Evolutionary conservation across 2,797 vertebrate species (phyloP), one percentile per base, ranked within the genome.

Genomic region (Sardinella longiceps): DNA sequence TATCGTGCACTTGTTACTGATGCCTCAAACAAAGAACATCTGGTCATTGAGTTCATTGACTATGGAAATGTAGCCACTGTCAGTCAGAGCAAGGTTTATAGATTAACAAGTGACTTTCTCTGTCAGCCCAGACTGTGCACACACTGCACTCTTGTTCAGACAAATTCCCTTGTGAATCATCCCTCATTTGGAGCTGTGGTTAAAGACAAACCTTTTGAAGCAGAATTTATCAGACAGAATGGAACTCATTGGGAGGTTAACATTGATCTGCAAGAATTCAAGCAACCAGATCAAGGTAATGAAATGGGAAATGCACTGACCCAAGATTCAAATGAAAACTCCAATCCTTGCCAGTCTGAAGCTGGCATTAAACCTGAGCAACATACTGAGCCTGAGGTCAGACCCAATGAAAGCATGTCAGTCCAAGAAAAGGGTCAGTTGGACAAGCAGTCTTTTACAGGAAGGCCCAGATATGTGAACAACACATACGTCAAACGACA

Each of bases 11-110:
- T 94, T 82, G 92, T 97, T 85, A 96, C 91, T 88, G 87, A 88
- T 85, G 53, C 88, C 70, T 89, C 89, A 60, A 88, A 82, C 0
- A 82, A 45, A 84, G 90, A 86, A 18, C 74, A 5, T 30, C 92
- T 95, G 86, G 92, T 90, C 85, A 94, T 98, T 43, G 95, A 97
- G 88, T 98, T 97, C 90, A 92, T 98, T 86, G 97, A 98, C 91
- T 98, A 97, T 84, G 97, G 97, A 86, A 98, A 98, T 87, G 77
- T 89, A 1, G 91, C 93, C 81, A 82, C 92, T 43, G 86, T 97
- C 30, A 88, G 84, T 82, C 91, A 74, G 28, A 95, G 94, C 63
- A 95, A 95, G 82, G 91, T 96, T 66, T 92, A 87, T 82, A 85
- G 84, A 81, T 88, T 98, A 85, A 89, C 93, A 10, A 85, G 87